Evolutionary conservation across 2,888 invertebrate genomes (phyloP), one percentile per base, ranked within the genome.

Genomic region (Siphlonurus alternatus): DNA sequence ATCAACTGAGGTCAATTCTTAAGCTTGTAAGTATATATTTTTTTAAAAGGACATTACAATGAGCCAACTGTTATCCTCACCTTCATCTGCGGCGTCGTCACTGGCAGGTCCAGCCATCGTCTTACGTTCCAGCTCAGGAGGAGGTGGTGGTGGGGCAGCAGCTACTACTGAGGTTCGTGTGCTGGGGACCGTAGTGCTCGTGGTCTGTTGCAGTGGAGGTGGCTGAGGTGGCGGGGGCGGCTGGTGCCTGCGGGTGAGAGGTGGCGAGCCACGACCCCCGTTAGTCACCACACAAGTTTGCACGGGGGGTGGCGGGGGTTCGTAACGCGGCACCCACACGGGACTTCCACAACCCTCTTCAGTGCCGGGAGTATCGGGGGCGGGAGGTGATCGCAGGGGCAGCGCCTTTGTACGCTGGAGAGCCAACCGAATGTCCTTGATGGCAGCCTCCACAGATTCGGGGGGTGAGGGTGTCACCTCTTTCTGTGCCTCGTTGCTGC

Each of bases 401-500:
- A 84, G 74, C 20, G 83, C 81, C 74, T 84, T 84, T 64, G 86
- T 86, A 75, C 87, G 83, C 77, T 84, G 90, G 68, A 89, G 76
- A 67, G 85, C 87, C 71, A 89, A 83, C 63, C 91, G 84, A 70
- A 93, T 92, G 70, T 92, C 92, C 73, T 88, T 88, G 71, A 89
- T 85, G 53, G 88, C 87, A 70, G 88, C 83, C 73, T 83, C 81
- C 67, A 80, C 76, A 0, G 76, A 76, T 1, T 75, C 75, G 1
- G 76, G 75, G 0, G 76, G 75, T 18, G 75, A 38, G 63, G 63
- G 1, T 56, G 7, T 38, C 38, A 10, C 15, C 15, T 38, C 7
- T 38, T 38, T 5, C 15, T 38, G 38, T 38, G 5, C 7, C 20
- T 56, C 5, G 18, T 65, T 65, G 61, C 70, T 81, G 53, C 86